A percentile compares a stretch with the other conserved stretches of the same genome.
Evolutionary conservation across 2,113 vertebrate genomes (phyloP).

Genomic region (Clinocottus analis): DNA sequence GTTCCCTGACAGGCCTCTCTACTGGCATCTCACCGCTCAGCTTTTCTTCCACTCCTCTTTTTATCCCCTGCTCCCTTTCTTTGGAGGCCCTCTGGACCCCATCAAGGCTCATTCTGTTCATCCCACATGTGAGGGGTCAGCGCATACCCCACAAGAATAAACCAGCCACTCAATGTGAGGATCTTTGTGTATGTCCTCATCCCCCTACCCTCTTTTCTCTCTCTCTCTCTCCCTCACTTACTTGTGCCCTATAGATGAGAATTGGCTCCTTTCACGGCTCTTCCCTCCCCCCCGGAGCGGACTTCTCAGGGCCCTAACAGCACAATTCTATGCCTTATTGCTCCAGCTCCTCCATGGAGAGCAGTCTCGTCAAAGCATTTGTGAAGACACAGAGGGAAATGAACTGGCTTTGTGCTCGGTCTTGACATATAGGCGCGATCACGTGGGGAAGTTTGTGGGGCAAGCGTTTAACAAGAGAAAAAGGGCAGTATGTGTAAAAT

Average conservation of each 20-base stretch:
- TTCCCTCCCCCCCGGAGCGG: conserved; percentile 68
- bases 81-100: conserved; percentile 67
- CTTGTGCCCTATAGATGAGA: conserved; percentile 76
- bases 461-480: conserved; percentile 66
- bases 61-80: conserved; percentile 61
- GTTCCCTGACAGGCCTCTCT: conserved; percentile 55
- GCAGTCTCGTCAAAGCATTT: conserved; percentile 64
- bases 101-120: conserved; percentile 76
- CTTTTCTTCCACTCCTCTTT: conserved; percentile 56
- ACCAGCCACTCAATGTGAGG: conserved; percentile 76
- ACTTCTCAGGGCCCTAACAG: conserved; percentile 72
- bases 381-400: conserved; percentile 66
- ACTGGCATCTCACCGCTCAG: conserved; percentile 57
- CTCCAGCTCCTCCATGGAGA: conserved; percentile 66
- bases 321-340: conserved; percentile 76
- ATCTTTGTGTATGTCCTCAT: conserved; percentile 72
- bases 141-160: conserved; percentile 74
- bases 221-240: conserved; percentile 49
- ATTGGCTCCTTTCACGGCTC: conserved; percentile 69
- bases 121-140: conserved; percentile 77
- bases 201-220: conserved; percentile 35
- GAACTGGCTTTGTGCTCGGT: conserved; percentile 70
- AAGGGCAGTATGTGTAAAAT: conserved; percentile 67
- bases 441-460: conserved; percentile 60
- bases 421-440: conserved; percentile 73